phyloP scores from a whole-genome alignment of 92 coral and sea anemone species.

The Zoanthus sansibaricus region DNA sequence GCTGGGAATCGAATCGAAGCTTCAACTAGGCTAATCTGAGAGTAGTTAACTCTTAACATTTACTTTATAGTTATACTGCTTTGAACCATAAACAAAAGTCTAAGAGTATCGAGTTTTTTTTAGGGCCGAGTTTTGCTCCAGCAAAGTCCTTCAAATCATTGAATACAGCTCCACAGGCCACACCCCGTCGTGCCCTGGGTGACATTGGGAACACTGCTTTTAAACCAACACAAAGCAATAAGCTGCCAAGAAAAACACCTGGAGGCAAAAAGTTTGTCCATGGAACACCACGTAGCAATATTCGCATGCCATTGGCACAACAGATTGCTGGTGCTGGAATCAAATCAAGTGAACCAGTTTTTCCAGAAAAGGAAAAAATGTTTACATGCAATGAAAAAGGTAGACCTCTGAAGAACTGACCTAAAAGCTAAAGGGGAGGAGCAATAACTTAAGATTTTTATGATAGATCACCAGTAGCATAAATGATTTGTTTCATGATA shows the following conservation, averaged over 20 bases:
- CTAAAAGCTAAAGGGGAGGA: too few relatives aligned
- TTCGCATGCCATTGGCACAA: constrained; percentile 51
- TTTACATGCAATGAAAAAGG: constrained; percentile 84
- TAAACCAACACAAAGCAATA: constrained; percentile 59
- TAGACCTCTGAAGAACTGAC: neutral
- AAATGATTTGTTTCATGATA: too few relatives aligned
- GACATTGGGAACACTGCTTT: constrained; percentile 84
- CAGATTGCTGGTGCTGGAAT: constrained; percentile 64
- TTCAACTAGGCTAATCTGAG: too few relatives aligned
- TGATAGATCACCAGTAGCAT: too few relatives aligned
- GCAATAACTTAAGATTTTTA: too few relatives aligned
- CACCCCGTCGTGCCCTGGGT: constrained; percentile 94
- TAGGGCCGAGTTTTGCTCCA: constrained; percentile 80
- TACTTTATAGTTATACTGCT: too few relatives aligned
- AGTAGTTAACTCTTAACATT: too few relatives aligned
- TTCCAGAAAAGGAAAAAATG: constrained; percentile 83
- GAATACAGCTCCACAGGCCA: constrained; percentile 66
- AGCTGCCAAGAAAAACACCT: constrained; percentile 49
- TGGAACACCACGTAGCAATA: constrained; percentile 70
- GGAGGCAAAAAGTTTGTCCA: constrained; percentile 47
- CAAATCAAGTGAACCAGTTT: constrained; percentile 61
- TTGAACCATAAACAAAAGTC: neutral
- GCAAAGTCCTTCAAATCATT: constrained; percentile 54
- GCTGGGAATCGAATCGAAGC: too few relatives aligned
- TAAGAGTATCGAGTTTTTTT: neutral